Conservation (phyloP, 2,113 vertebrate genomes). For the Esox niger region DNA sequence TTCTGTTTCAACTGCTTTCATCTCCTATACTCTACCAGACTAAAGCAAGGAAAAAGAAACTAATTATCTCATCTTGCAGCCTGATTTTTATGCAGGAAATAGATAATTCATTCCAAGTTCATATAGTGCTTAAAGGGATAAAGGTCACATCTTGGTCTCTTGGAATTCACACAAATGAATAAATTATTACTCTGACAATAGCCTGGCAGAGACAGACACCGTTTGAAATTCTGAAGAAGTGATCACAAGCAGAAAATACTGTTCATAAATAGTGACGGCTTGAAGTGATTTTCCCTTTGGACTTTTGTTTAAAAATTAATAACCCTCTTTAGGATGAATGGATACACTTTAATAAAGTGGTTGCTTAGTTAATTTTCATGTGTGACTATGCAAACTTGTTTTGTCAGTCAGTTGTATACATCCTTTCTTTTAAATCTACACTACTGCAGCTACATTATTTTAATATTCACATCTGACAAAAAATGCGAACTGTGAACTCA, state of each 20-base stretch:
- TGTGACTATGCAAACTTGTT: not conserved
- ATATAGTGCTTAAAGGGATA: not conserved
- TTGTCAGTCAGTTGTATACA: not conserved
- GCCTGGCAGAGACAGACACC: not conserved
- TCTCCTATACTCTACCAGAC: slow-evolving; percentile 6
- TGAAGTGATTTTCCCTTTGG: not conserved
- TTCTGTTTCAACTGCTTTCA: not conserved
- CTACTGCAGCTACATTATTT: not conserved
- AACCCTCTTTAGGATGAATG: not conserved
- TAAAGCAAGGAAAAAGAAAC: not conserved
- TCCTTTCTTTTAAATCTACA: not conserved
- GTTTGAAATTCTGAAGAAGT: too few relatives aligned
- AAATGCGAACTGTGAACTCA: not conserved
- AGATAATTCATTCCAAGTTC: slow-evolving; percentile 5
- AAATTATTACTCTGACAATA: not conserved
- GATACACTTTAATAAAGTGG: not conserved
- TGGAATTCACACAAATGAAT: not conserved
- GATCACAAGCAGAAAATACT: not conserved
- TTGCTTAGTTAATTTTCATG: not conserved
- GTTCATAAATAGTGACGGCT: not conserved
- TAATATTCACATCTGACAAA: not conserved
- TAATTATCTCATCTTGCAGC: not conserved
- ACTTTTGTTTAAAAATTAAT: not conserved
- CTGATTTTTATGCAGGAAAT: not conserved
- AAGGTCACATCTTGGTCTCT: not conserved